Base-by-base conservation (phyloP, 2,888 invertebrate genomes). In the Drosophila anceps region DNA sequence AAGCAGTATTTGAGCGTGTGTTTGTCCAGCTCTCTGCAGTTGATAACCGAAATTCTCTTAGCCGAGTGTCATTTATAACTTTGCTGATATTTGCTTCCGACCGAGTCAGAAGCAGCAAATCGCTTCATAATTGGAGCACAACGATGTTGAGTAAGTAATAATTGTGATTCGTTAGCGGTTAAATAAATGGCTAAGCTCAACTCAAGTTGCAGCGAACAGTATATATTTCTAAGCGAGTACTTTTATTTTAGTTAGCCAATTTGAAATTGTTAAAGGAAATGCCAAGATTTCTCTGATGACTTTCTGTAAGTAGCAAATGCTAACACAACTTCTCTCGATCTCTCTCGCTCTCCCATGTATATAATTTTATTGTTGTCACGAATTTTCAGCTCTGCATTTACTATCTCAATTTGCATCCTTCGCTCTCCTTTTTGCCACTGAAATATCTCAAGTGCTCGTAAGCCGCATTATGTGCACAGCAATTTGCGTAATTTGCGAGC, bases 11-110 rank as follows among this genome's bases (percentile, higher is more conserved):
- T 55, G 70, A 50, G 46, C 50, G 59, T 80, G 57, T 73, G 72
- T 87, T 79, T 84, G 82, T 59, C 29, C 9, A 81, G 58, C 69
- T 70, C 82, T 86, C 68, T 71, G 55, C 31, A 70, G 64, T 60
- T 62, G 66, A 72, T 75, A 69, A 68, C 46, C 24, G 44, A 27
- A 51, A 43, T 31, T 18, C 46, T 20, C 39, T 51, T n/a, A 35
- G 58, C 66, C 51, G 18, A 31, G 27, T 62, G 57, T 60, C 53
- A 41, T 53, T 73, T 54, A n/a, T 12, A 37, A 31, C 46, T 48
- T 37, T 51, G 31, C 53, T 44, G 37, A 37, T 58, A 54, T 48
- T 62, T 62, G 48, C 55, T 50, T 61, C 29, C n/a, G 39, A 31
- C 53, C 31, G 43, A 51, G 15, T 18, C 51, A 18, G 12, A 37